Conservation (phyloP, 1,140 invertebrate genomes). For the Drosophila ohnishii region DNA sequence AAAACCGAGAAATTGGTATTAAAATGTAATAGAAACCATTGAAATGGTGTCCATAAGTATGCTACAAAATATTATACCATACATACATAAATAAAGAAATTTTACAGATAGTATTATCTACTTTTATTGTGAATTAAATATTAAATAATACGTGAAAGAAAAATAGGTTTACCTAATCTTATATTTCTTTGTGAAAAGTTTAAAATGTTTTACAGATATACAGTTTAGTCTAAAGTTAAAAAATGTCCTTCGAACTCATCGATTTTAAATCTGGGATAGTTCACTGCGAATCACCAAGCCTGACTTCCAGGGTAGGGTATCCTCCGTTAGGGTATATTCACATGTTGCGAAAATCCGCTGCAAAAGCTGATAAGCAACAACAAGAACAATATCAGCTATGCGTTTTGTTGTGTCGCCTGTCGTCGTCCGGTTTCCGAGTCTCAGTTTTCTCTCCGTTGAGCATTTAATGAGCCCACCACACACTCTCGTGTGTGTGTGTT, state of each 20-base stretch:
- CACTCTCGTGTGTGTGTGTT: constrained; percentile 1
- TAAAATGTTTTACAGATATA: neutral
- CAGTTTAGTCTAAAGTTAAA: neutral
- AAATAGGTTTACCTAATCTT: neutral
- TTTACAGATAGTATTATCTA: neutral
- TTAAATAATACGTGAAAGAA: neutral
- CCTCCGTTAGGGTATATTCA: constrained; percentile 2
- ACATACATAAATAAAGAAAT: neutral
- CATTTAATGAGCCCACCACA: constrained; percentile 13
- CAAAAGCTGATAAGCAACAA: constrained; percentile 31
- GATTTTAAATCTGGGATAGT: neutral
- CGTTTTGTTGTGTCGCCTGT: constrained; percentile 41
- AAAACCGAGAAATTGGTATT: neutral
- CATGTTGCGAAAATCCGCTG: constrained; percentile 12
- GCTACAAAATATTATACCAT: neutral
- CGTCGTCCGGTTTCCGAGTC: constrained; percentile 63
- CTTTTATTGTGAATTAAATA: neutral
- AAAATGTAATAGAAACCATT: neutral
- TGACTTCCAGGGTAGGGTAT: constrained; percentile 14
- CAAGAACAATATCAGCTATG: constrained; percentile 31
- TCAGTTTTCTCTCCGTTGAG: constrained; percentile 26
- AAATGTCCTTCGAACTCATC: neutral
- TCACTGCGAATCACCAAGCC: neutral
- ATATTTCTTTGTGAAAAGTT: neutral
- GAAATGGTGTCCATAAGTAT: neutral